These are phyloP conservation scores for Nemurella pictetii DNA, from an alignment of 2,888 invertebrate genomes.

Conservation along the genomic window DNA sequence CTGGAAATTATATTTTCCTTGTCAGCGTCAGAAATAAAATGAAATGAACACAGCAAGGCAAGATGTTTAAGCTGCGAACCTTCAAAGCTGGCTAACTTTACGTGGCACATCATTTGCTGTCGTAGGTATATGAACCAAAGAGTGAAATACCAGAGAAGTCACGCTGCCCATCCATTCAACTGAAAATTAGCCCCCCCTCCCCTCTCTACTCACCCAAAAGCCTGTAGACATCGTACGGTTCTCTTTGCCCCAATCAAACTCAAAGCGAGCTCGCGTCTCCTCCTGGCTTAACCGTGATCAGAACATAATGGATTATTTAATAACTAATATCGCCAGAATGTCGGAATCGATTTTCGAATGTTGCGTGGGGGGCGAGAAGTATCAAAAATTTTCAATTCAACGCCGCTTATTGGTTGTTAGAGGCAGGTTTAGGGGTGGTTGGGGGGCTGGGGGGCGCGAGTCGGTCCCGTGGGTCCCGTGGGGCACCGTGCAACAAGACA, in stretches of 20 bases:
- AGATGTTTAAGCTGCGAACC: no score
- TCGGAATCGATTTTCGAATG: background rate
- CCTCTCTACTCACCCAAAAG: no score
- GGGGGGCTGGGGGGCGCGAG: background rate
- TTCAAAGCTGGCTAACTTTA: no score
- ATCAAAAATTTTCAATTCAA: background rate
- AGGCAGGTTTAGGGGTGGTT: background rate
- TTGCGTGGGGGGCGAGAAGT: background rate
- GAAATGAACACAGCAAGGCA: no score
- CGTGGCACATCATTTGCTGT: no score
- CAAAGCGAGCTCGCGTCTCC: background rate
- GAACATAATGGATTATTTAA: background rate
- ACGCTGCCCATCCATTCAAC: background rate
- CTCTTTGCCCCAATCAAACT: background rate
- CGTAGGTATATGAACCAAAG: no score
- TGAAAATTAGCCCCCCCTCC: background rate
- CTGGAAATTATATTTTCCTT: no score
- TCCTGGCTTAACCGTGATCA: background rate
- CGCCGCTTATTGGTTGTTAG: background rate
- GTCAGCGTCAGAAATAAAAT: no score
- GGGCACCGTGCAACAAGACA: conserved; percentile 2
- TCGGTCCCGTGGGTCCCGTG: background rate
- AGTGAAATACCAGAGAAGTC: no score
- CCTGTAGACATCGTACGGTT: background rate
- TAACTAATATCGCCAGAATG: background rate